Percentiles rank a stretch among this genome's conserved stretches.
Evolutionary conservation across 2,888 invertebrate genomes (phyloP).

Genomic region (Cosmorhoe ocellata): DNA sequence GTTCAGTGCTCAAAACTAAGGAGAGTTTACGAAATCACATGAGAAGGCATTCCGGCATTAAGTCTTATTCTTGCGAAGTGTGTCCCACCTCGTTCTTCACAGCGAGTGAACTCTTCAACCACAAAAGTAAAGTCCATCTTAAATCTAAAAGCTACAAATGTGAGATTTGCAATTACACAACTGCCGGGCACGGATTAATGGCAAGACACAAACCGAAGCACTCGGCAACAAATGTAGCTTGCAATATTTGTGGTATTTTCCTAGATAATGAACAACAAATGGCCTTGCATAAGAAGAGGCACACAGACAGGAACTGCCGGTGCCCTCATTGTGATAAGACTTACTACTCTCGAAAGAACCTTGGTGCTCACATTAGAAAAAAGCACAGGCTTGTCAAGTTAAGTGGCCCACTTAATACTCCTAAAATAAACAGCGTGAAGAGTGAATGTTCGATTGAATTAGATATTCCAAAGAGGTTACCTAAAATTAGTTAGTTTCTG

Average conservation of each 20-base stretch:
- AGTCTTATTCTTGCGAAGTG: constrained; percentile 58
- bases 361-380: constrained; percentile 31
- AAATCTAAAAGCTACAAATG: constrained; percentile 49
- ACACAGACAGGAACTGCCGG: constrained; percentile 52
- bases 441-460: neutral
- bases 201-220: constrained; percentile 56
- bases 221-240: constrained; percentile 49
- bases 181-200: constrained; percentile 37
- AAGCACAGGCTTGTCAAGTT: constrained; percentile 21
- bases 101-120: constrained; percentile 57
- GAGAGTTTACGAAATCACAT: constrained; percentile 48
- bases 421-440: neutral
- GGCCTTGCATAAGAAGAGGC: constrained; percentile 51
- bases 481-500: too few relatives aligned
- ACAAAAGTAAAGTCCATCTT: constrained; percentile 51
- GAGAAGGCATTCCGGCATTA: constrained; percentile 56
- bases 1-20: constrained; percentile 47
- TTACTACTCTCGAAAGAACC: constrained; percentile 46
- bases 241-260: constrained; percentile 61
- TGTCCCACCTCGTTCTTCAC: constrained; percentile 64
- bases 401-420: neutral
- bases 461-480: neutral
- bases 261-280: constrained; percentile 50
- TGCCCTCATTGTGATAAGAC: constrained; percentile 57
- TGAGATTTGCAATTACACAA: constrained; percentile 55